Percentiles rank a stretch among this genome's conserved stretches.
Conservation (phyloP, 2,888 invertebrate species). For the Nomada goodeniana region DNA sequence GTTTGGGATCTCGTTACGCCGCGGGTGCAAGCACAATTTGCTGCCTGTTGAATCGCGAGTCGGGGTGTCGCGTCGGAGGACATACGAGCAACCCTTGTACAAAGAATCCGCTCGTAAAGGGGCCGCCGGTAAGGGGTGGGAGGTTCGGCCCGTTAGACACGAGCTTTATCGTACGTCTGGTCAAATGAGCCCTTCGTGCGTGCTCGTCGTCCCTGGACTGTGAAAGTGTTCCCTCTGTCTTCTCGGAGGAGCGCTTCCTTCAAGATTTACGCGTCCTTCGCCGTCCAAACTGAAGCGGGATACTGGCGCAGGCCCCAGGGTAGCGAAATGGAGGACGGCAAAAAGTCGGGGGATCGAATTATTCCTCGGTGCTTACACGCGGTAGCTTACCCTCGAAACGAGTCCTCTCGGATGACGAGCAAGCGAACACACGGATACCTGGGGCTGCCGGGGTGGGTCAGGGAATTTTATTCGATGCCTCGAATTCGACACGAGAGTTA, state of each 20-base stretch:
- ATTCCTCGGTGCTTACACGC: conserved; percentile 56
- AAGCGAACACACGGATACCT: background rate
- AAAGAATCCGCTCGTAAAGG: conserved; percentile 56
- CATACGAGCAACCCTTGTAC: conserved; percentile 43
- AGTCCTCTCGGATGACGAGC: background rate
- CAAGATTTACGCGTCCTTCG: conserved; percentile 70
- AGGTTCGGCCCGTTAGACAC: conserved; percentile 78
- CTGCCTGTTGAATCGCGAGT: conserved; percentile 66
- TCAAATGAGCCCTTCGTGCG: conserved; percentile 61
- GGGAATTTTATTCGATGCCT: conserved; percentile 16
- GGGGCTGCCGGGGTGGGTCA: too few species aligned
- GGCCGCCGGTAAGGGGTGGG: conserved; percentile 25
- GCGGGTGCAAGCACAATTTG: conserved; percentile 43
- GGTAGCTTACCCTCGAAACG: conserved; percentile 40
- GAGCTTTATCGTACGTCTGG: conserved; percentile 79
- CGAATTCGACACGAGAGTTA: conserved; percentile 3
- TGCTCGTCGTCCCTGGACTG: conserved; percentile 52
- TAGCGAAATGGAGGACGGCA: conserved; percentile 40
- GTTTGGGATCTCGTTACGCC: conserved; percentile 47
- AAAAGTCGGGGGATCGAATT: conserved; percentile 64
- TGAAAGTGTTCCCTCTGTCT: conserved; percentile 47
- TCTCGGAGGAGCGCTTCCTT: conserved; percentile 62
- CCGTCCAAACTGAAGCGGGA: background rate
- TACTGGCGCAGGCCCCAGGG: conserved; percentile 7
- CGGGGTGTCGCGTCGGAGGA: conserved; percentile 27